Evolutionary conservation across 2,888 invertebrate species (phyloP), one percentile per base, ranked within the genome.

Genomic region (Drosophila antonietae): DNA sequence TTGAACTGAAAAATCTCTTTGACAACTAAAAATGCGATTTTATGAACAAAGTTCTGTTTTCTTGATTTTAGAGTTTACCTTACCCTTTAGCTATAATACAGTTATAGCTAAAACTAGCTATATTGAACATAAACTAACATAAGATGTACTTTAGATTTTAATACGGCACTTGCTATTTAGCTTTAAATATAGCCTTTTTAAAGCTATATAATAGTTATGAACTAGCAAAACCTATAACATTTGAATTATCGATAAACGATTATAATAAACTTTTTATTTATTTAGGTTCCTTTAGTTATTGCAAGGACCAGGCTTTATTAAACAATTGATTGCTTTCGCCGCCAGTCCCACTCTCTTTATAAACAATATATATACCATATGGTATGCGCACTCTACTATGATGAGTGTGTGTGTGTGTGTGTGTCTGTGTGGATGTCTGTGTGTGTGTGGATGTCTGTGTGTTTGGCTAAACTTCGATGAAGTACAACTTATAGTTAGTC

Each of bases 291-390:
- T 86, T 86, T 81, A 78, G 78, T 53, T 78, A 74, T 75, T 79
- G 69, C 75, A 75, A 58, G 75, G 85, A 81, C 81, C 82, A 82
- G 80, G 80, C 67, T 82, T 82, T 85, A 81, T 85, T 82, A 53
- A 88, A 80, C 84, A 87, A 81, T 84, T 81, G 61, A 87, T 87
- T 83, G 81, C 80, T 80, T 60, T 67, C 59, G 68, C 59, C 70
- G 55, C 66, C 62, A 61, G 53, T 73, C 70, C 70, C 72, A 60
- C 56, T 75, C 68, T 75, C 57, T 35, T 62, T 68, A 57, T 39
- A 75, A 69, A 69, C 70, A 64, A 51, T 60, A 44, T 51, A 28
- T 68, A 74, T 56, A 63, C 65, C 71, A 23, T 60, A 23, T 12
- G 37, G 28, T 51, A 65, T 73, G 66, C 39, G 58, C 43, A 44